Evolutionary conservation across 1,140 invertebrate genomes (phyloP), one percentile per base, ranked within the genome.

Genomic region (Aethina tumida): DNA sequence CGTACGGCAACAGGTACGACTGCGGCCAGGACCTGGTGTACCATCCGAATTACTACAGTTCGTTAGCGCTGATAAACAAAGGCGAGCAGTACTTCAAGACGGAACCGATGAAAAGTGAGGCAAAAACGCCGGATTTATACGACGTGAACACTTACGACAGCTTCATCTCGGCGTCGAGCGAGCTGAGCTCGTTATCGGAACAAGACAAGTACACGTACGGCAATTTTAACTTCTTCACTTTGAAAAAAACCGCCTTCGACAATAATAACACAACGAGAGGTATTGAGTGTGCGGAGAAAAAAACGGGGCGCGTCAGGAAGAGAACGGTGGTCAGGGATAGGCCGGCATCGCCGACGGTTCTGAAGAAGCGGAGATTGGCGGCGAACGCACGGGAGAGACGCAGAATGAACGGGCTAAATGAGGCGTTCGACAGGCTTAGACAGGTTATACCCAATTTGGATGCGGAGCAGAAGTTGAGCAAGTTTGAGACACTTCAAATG

Each of bases 401-500:
- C 40, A 62, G 85, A 14, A 89, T 89, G 85, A 84, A 84, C 52
- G 79, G 81, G 4, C 58, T 89, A 14, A 88, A 88, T 56, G 79
- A 82, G 29, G 84, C 85, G 0, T 89, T 88, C 56, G 84, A 89
- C 55, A 49, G 60, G 20, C 41, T 90, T 5, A 68, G 86, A 10
- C 75, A 82, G 50, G 84, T 89, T n/a, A 78, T 91, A 10, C 86
- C 86, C 0, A 74, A 69, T 29, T 61, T 83, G 9, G 80, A 80
- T 2, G 74, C 78, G 16, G 81, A 89, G 49, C 74, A 83, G 44
- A 84, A 86, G 55, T 64, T 90, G 3, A 87, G 83, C 47, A 91
- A 91, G 61, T 89, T 82, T 55, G 86, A 91, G 58, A 89, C 86
- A 0, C 62, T 91, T 7, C 84, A 89, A 67, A 87, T 90, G 84